Evolutionary conservation across 2,113 vertebrate genomes (phyloP), one percentile per base, ranked within the genome.

Genomic region (Paedocypris sp.): DNA sequence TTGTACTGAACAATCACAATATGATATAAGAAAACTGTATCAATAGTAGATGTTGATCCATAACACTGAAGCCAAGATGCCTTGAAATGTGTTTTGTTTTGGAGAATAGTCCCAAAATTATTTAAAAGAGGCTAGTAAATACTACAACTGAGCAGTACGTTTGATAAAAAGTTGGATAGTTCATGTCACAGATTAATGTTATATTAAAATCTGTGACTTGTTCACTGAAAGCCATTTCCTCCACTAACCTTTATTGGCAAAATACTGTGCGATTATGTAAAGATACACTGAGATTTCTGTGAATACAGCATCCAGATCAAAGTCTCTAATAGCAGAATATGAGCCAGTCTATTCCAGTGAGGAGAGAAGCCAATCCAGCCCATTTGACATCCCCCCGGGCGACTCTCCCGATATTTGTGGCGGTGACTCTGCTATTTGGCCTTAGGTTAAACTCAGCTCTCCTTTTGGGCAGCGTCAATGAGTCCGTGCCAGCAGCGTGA

Each of bases 271-370:
- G 50, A 46, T 54, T 60, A 69, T 64, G 39, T 32, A 25, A 33
- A 6, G 3, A 60, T 53, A 52, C 29, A 15, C 5, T 46, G 49
- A 31, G 48, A 18, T 43, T 43, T 33, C 38, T 43, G 49, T 15
- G 26, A 62, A 16, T 35, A n/a, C 39, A 46, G 60, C 42, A 54
- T 20, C 41, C 33, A 36, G 45, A 38, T 57, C 38, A 22, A 29
- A 54, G 50, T 62, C 38, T 62, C 13, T 65, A 52, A 54, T 31
- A 48, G 42, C 35, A 42, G 48, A 60, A 54, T 47, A 43, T n/a
- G 13, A 63, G 39, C 23, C 23, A 8, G 5, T 35, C 22, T 51
- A 23, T 52, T 47, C 61, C 61, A 33, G 60, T 35, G 38, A 41
- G 48, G 56, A 42, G 38, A 33, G 49, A 25, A 33, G 19, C 50